Evolutionary conservation across 2,888 invertebrate species (phyloP), one percentile per base, ranked within the genome.

Genomic region (Synanthedon myopaeformis): DNA sequence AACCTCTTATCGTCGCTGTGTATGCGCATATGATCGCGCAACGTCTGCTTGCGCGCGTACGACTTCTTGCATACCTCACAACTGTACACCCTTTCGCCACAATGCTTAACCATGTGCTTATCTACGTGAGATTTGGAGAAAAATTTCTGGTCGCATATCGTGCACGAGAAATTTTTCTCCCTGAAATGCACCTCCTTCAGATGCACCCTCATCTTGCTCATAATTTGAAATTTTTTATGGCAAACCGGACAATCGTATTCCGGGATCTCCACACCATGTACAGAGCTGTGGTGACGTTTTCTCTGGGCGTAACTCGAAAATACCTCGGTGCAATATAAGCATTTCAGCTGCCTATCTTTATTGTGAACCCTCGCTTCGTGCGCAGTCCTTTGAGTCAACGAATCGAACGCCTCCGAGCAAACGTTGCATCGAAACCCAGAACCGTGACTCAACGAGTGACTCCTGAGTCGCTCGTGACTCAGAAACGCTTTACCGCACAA

Each of bases 41-140:
- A 57, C 0, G 79, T 82, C 56, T 83, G 79, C 48, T 77, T 80
- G 50, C 83, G 73, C 0, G 84, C 80, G 54, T 89, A 90, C 0
- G 87, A 73, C 61, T 89, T 89, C 52, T 78, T 76, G 51, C 90
- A 90, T 0, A 88, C 59, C 0, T 76, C 78, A 52, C 90, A 90
- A 28, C 80, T 74, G 23, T 85, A 79, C 1, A 80, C 72, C 42
- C 79, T 77, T 28, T 86, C 86, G 0, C 89, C 89, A 0, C 76
- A 76, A 63, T 89, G 89, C 35, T 81, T 86, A 0, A 88, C 61
- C 83, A 89, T 87, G 53, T 90, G 90, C 23, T 87, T 85, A 41
- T 85, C 82, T 0, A 90, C 76, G 49, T 85, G 87, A 0, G 84
- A 82, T 3, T 74, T 80, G 0, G 88, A 88, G 53, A 88, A 89